Conservation (phyloP, 2,888 invertebrate species). For the Ennomos quercinarius region DNA sequence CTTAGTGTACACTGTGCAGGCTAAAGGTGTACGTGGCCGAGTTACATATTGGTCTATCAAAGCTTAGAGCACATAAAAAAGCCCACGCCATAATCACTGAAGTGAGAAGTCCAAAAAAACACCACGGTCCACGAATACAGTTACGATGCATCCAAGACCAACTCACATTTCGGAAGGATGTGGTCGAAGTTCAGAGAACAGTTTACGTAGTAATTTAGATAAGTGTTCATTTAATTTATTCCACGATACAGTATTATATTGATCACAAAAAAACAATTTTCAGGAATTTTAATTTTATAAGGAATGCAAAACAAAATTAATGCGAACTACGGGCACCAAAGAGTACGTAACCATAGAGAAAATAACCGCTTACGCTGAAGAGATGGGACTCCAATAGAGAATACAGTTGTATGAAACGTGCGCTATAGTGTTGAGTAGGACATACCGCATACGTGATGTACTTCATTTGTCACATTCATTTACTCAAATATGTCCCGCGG, state of each 20-base stretch:
- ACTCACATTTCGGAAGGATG: slow-evolving; percentile 19
- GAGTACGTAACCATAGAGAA: too few relatives aligned
- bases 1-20: slow-evolving; percentile 5
- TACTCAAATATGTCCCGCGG: too few relatives aligned
- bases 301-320: too few relatives aligned
- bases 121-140: slow-evolving; percentile 44
- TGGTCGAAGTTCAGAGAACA: not conserved
- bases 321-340: too few relatives aligned
- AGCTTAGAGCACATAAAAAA: slow-evolving; percentile 35
- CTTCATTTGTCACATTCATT: too few relatives aligned
- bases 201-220: not conserved
- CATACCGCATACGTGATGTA: too few relatives aligned
- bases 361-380: too few relatives aligned
- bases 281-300: too few relatives aligned
- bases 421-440: too few relatives aligned
- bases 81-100: slow-evolving; percentile 49
- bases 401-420: too few relatives aligned
- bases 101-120: slow-evolving; percentile 44
- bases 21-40: slow-evolving; percentile 37
- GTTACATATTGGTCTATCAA: slow-evolving; percentile 29
- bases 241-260: not conserved
- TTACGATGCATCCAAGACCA: slow-evolving; percentile 10
- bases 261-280: not conserved
- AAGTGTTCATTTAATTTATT: slow-evolving; percentile 11
- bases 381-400: too few relatives aligned